Evolutionary conservation across 2,797 vertebrate genomes (phyloP).

Genomic region (Choloepus didactylus): DNA sequence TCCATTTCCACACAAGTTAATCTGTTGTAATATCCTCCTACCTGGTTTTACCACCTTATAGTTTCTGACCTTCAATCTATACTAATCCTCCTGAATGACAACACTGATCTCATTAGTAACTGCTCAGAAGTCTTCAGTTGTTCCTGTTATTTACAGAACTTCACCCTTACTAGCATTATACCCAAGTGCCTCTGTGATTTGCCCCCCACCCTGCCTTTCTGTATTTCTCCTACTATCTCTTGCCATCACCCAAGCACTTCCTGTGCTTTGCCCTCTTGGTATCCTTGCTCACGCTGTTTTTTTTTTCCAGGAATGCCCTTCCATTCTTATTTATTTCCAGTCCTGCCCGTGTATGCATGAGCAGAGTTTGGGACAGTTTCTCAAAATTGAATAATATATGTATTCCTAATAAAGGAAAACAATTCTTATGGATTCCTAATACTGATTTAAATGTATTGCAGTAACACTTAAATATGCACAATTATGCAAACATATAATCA

Average conservation of each 20-base stretch:
- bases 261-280: not conserved
- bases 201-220: not conserved
- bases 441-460: conserved; percentile 41
- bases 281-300: not conserved
- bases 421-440: not conserved
- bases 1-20: not conserved
- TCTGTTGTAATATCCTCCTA: not conserved
- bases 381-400: conserved; percentile 20
- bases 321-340: not conserved
- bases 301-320: not conserved
- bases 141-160: not conserved
- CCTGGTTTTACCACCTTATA: not conserved
- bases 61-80: not conserved
- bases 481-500: not conserved
- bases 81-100: not conserved
- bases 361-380: not conserved
- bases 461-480: not conserved
- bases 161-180: not conserved
- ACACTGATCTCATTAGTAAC: not conserved
- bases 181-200: not conserved
- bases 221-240: not conserved
- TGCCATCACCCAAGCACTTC: not conserved
- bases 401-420: not conserved
- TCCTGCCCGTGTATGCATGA: not conserved
- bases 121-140: not conserved